Evolutionary conservation across 2,113 vertebrate species (phyloP).

Genomic region (Heterocephalus glaber): DNA sequence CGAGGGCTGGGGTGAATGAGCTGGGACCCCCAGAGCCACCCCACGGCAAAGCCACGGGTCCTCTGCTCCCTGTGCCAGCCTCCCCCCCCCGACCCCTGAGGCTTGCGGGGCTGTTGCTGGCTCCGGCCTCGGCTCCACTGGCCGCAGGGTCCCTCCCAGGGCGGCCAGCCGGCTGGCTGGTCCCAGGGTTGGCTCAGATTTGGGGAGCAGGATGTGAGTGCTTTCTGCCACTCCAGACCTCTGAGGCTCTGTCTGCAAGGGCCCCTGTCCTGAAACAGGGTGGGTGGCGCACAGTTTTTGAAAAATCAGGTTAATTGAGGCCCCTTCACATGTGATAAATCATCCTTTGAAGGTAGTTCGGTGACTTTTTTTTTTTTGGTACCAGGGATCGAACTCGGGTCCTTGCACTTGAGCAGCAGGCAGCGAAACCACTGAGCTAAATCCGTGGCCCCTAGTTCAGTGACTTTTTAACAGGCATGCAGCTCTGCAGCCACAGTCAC

Average conservation of each 20-base stretch:
- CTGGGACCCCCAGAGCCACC: background rate
- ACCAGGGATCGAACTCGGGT: no score
- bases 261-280: no score
- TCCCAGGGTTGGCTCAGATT: background rate
- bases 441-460: no score
- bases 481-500: background rate
- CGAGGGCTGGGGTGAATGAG: accelerated
- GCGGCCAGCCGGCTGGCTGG: no score
- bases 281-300: accelerated
- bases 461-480: background rate
- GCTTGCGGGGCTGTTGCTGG: background rate
- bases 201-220: background rate
- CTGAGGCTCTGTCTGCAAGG: accelerated
- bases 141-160: background rate
- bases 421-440: no score
- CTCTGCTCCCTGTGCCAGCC: no score
- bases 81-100: background rate
- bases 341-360: accelerated
- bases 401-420: no score
- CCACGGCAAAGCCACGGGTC: background rate
- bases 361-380: background rate
- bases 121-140: no score
- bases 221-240: no score
- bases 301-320: background rate
- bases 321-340: accelerated